Evolutionary conservation across 92 coral and sea anemone genomes (phyloP), one percentile per base, ranked within the genome.

Genomic region (Anthopleura xanthogrammica): DNA sequence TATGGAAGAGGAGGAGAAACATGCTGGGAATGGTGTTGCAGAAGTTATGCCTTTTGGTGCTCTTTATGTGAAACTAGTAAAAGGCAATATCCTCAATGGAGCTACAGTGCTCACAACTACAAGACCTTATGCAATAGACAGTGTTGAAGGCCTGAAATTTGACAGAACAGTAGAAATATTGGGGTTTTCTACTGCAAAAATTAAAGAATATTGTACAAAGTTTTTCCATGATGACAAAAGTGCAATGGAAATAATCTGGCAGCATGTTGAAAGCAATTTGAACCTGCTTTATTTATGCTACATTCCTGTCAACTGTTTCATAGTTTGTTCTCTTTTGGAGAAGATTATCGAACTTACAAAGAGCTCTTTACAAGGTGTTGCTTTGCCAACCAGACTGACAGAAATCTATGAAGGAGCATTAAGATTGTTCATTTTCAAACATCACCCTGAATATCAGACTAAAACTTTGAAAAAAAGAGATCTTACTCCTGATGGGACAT

Each of bases 71-170:
- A 88, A 88, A 55, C 66, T 91, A 22, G 66, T 78, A 3, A 54
- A 17, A 60, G 87, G 90, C 1, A 57, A 85, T 17, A 70, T 85
- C 4, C 82, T 88, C 36, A 4, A 46, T 39, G 92, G 81, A 36
- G 94, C 94, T 58, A 91, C 89, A 24, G 84, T 91, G 17, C 41
- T 91, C 23, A 86, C 85, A n/a, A 88, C 92, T 1, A 72, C 88
- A 19, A 83, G 94, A 76, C 86, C 94, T 17, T 83, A 66, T 76
- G 92, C 74, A 2, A 56, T 79, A 7, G 76, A 83, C n/a, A 77
- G 85, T 80, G 76, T 79, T 52, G 75, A 50, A 17, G 48, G 40
- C 19, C 56, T 86, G 19, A 3, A 23, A 5, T 85, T 85, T 50
- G 85, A 91, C 20, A 58, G 90, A 50, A 20, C 12, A 60, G 90